phyloP scores from a whole-genome alignment of 2,888 invertebrate genomes.

The Pandemis heparana region DNA sequence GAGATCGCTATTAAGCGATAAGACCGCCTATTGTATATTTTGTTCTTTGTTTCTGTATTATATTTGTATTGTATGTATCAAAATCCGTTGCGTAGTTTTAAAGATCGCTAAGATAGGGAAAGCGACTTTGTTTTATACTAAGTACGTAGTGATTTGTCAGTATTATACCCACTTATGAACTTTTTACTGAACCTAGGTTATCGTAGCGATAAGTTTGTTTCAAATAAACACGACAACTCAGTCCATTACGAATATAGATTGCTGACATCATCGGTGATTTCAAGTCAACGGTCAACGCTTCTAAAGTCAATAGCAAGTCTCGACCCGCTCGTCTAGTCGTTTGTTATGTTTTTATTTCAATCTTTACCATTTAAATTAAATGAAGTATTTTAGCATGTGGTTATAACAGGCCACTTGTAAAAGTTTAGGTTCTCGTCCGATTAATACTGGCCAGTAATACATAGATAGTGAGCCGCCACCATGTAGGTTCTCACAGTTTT shows the following conservation, averaged over 20 bases:
- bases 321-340: neutral
- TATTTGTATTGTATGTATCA: no score
- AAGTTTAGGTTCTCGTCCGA: neutral
- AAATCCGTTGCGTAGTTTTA: no score
- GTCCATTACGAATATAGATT: slow-evolving; percentile 56
- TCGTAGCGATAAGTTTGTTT: slow-evolving; percentile 58
- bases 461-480: neutral
- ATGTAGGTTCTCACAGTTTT: neutral
- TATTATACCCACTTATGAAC: slow-evolving; percentile 21
- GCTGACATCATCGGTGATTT: slow-evolving; percentile 60
- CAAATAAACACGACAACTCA: slow-evolving; percentile 51
- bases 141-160: neutral
- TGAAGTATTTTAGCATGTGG: neutral
- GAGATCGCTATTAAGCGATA: no score
- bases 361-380: neutral
- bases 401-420: neutral
- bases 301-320: slow-evolving; percentile 36
- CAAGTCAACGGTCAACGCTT: slow-evolving; percentile 48
- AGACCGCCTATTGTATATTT: no score
- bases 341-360: neutral
- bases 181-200: slow-evolving; percentile 46
- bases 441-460: slow-evolving; percentile 3
- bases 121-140: no score
- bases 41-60: no score
- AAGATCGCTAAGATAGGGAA: no score